These are phyloP conservation scores for Phanerotoma sp. DNA, from an alignment of 2,888 invertebrate species.

Conservation along the genomic window DNA sequence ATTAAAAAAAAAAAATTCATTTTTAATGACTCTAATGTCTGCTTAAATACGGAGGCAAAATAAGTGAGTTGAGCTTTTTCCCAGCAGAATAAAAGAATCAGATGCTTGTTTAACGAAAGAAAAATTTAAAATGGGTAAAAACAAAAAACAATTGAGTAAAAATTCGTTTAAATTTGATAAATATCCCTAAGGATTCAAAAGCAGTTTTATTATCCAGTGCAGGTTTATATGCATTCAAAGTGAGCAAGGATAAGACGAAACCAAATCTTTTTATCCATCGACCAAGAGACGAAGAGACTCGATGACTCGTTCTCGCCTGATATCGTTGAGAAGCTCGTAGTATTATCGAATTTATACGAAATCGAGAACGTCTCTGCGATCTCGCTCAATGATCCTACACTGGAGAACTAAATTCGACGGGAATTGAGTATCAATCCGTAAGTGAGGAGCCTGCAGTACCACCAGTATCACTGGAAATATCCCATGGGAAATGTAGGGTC, in stretches of 20 bases:
- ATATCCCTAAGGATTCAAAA: slow-evolving; percentile 1
- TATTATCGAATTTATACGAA: slow-evolving; percentile 32
- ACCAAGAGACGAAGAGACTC: slow-evolving; percentile 8
- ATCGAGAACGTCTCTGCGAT: slow-evolving; percentile 37
- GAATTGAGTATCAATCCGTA: slow-evolving; percentile 57
- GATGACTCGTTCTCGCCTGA: slow-evolving; percentile 18
- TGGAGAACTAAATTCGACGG: slow-evolving; percentile 52
- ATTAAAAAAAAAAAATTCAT: no score
- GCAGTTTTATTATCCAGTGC: slow-evolving; percentile 10
- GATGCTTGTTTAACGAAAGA: neutral
- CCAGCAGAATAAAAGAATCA: no score
- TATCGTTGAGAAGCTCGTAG: slow-evolving; percentile 16
- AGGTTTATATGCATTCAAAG: slow-evolving; percentile 14
- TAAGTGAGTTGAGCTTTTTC: no score
- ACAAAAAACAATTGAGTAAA: neutral
- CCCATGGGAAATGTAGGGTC: slow-evolving; percentile 41
- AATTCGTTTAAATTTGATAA: neutral
- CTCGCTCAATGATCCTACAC: slow-evolving; percentile 48
- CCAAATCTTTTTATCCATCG: slow-evolving; percentile 14
- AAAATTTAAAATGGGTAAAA: neutral
- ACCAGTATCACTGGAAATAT: slow-evolving; percentile 36
- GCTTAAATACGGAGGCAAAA: no score
- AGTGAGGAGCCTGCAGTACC: slow-evolving; percentile 47
- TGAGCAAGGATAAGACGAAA: slow-evolving; percentile 15
- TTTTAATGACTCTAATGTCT: no score